Percentiles rank a stretch among this genome's conserved stretches.
These are phyloP conservation scores for Corynorhinus townsendii DNA, from an alignment of 2,113 vertebrate genomes.

Conservation along the genomic window DNA sequence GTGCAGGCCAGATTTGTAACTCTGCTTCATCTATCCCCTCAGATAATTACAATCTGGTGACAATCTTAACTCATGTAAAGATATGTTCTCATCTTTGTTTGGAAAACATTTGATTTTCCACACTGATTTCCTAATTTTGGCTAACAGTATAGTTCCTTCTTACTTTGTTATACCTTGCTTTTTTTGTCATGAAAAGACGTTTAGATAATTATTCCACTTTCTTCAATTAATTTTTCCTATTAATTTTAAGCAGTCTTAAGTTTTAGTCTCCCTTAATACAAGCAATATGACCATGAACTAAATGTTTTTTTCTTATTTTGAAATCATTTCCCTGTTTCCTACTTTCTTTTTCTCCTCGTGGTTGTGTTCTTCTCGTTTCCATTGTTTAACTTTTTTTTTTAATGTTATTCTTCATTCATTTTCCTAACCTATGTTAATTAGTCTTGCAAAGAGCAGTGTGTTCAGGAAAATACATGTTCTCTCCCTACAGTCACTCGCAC, in stretches of 20 bases:
- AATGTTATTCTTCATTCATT: background rate
- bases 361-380: background rate
- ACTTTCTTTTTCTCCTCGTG: rapidly evolving
- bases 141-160: background rate
- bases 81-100: background rate
- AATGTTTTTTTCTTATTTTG: background rate
- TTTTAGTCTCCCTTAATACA: background rate
- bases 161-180: background rate
- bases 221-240: background rate
- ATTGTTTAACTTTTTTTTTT: background rate
- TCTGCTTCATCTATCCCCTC: background rate
- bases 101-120: background rate
- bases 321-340: background rate
- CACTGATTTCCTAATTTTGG: background rate
- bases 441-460: background rate
- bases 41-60: background rate
- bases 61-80: background rate
- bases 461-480: background rate
- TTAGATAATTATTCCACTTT: background rate
- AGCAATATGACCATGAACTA: background rate
- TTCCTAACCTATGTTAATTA: background rate
- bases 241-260: background rate
- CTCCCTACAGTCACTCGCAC: background rate
- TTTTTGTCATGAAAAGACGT: background rate
- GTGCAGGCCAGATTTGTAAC: background rate